Evolutionary conservation across 2,888 invertebrate genomes (phyloP), one percentile per base, ranked within the genome.

Genomic region (Polymixis flavicincta): DNA sequence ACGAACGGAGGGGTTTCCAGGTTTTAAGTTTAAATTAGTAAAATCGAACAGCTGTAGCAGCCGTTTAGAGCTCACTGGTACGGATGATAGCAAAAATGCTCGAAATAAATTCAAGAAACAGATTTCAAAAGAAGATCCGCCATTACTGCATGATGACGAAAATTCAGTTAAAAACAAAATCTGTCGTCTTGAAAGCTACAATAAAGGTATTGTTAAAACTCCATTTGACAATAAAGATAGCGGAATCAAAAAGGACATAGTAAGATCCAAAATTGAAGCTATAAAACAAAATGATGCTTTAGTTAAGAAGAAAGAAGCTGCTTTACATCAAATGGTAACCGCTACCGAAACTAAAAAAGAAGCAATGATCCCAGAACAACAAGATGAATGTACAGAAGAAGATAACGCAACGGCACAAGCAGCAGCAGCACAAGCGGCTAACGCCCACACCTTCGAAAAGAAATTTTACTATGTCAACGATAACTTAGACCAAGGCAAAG

Each of bases 31-130:
- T 91, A 97, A 98, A 90, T 94, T 98, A 83, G 97, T 98, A 1
- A 98, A 98, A 94, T 98, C 98, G 50, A 98, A 98, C 90, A 98
- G 98, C 85, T 98, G 98, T 92, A 98, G 98, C 90, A 98, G 98
- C 91, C 97, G 98, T 50, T 94, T 98, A 69, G 98, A 98, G 91
- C 93, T 98, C 71, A 97, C 98, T 0, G 98, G 98, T 9, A 97
- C 98, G 0, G 97, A 97, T 84, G 97, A 96, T 76, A 93, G 89
- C 91, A 94, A 97, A 94, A 93, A 95, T 92, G 85, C 94, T 89
- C 93, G 97, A 88, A 87, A 95, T 89, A 95, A 95, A 91, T 95
- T 90, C 89, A 92, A 94, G 86, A 94, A 93, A 85, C 94, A 93
- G 84, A 86, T 91, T 83, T 92, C 91, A 63, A 94, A 92, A 78